Evolutionary conservation across 2,888 invertebrate genomes (phyloP), one percentile per base, ranked within the genome.

Genomic region (Drosophila colorata): DNA sequence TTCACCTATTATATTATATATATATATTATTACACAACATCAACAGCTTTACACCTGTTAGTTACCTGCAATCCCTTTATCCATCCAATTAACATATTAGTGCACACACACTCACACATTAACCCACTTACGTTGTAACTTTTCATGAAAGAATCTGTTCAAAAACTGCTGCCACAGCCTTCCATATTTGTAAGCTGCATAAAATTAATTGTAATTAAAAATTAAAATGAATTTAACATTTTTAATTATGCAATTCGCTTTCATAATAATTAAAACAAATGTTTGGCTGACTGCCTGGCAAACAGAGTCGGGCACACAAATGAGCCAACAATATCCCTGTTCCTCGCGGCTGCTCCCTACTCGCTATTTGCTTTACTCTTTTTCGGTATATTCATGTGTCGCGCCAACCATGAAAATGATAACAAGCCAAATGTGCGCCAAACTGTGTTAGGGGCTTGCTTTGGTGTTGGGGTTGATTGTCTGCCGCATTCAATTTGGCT

Each of bases 241-340:
- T 80, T 87, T 83, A 85, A 88, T 88, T 87, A 80, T 78, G 78
- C 84, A 72, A 88, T 85, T 84, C 71, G 75, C 78, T 64, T 74
- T 80, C 69, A 83, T 78, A 80, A 87, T 88, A 85, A 88, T 85
- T 87, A 87, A 85, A 85, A 78, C 71, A 87, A 88, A 85, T 80
- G 84, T 66, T 70, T 53, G 74, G 53, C 69, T 55, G 65, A 43
- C 65, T 70, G 75, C 64, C 60, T 61, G 61, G 61, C 72, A 69
- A 65, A 65, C 81, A 78, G 33, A 67, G 52, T 9, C 31, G 20
- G 43, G 35, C 51, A 57, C 77, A 65, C 77, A 71, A 64, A 51
- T 68, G 73, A 58, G 53, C 58, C 47, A 59, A 58, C 69, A 65
- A 58, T 52, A 37, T 43, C 44, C n/a, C 44, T 61, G 40, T 8